A percentile compares a stretch with the other conserved stretches of the same genome.
Conservation (phyloP, 2,113 vertebrate species). For the Turnix velox region DNA sequence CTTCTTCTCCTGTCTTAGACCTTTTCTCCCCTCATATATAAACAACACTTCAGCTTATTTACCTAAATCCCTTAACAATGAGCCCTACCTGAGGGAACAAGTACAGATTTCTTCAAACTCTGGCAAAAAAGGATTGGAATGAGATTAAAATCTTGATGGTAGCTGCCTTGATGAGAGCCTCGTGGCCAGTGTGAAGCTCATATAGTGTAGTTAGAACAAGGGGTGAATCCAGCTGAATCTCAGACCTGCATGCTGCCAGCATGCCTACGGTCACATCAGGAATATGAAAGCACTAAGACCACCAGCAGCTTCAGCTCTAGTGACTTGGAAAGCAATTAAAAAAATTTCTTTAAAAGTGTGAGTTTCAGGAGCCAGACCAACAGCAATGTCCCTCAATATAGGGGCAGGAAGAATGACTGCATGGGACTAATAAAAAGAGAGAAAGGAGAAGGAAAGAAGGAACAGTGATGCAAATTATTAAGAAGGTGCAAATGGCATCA, state of each 20-base stretch:
- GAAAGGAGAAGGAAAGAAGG: background rate
- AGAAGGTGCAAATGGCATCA: background rate
- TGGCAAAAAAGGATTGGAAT: background rate
- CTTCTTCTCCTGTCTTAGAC: background rate
- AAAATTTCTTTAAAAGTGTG: fast-evolving
- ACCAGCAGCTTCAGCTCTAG: background rate
- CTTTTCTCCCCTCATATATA: background rate
- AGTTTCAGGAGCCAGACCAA: background rate
- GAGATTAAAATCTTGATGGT: background rate
- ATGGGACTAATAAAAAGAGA: background rate
- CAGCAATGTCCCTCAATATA: fast-evolving
- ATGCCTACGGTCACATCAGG: background rate
- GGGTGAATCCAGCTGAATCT: background rate
- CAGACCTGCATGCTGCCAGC: background rate
- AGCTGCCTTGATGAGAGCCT: no score
- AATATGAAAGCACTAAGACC: background rate
- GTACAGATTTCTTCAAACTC: background rate
- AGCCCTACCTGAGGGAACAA: background rate
- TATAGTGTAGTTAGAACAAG: background rate
- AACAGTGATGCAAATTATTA: background rate
- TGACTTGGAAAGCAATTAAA: background rate
- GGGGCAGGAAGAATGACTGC: background rate
- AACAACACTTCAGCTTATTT: background rate
- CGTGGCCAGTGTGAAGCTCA: background rate
- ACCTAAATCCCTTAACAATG: background rate